Percentiles rank a stretch among this genome's conserved stretches.
These are phyloP conservation scores for Callorhinus ursinus DNA, from an alignment of 2,113 vertebrate species.

Conservation along the genomic window DNA sequence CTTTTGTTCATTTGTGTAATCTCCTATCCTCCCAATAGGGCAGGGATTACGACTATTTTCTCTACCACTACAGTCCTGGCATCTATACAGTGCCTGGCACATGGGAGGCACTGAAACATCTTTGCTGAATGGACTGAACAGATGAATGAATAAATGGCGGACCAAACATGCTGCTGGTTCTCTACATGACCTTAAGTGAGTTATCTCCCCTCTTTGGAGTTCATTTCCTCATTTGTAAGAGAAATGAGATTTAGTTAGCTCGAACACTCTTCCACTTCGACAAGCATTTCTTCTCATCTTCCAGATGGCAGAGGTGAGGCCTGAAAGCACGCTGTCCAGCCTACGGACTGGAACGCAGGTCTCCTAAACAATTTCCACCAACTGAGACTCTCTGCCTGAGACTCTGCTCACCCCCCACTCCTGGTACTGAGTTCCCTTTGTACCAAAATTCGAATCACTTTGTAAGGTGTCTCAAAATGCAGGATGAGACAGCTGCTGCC, in stretches of 20 bases:
- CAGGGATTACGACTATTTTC: not conserved
- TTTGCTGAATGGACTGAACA: not conserved
- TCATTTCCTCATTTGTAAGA: not conserved
- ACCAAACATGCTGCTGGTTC: not conserved
- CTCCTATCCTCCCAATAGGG: not conserved
- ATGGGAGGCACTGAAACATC: accelerated
- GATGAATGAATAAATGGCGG: not conserved
- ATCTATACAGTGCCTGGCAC: not conserved
- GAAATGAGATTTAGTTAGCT: not conserved
- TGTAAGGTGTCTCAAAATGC: conserved; percentile 35
- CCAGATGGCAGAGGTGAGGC: not conserved
- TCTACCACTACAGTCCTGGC: not conserved
- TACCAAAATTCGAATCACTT: conserved; percentile 8
- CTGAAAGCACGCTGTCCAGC: not conserved
- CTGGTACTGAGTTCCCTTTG: not conserved
- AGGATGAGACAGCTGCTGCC: not conserved
- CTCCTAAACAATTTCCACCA: not conserved
- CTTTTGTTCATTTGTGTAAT: not conserved
- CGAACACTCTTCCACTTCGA: not conserved
- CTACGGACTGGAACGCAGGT: not conserved
- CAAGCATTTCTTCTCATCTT: not conserved
- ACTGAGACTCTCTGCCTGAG: not conserved
- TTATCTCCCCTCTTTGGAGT: not conserved
- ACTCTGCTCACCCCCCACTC: not conserved
- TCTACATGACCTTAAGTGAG: not conserved